Evolutionary conservation across 1,140 invertebrate genomes (phyloP), one percentile per base, ranked within the genome.

Genomic region (Harpegnathos saltator): DNA sequence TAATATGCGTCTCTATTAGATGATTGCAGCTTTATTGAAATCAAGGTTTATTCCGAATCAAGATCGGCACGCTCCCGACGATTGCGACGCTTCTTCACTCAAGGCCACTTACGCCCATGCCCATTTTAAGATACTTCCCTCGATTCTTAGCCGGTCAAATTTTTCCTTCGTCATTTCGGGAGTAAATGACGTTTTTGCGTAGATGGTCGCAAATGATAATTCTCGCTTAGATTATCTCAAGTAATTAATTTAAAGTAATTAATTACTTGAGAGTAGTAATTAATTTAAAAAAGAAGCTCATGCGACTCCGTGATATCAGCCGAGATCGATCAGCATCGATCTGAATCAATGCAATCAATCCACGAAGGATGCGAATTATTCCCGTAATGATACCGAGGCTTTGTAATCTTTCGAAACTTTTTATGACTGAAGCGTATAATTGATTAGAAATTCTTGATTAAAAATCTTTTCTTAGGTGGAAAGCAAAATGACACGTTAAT

Each of bases 11-110:
- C 72, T 85, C 38, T 85, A 85, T 85, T 85, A 58, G 44, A 85
- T 85, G 84, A 85, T 85, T 85, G 59, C 81, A 5, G n/a, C 71
- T 75, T 85, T 62, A 80, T 84, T 78, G 63, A 71, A 84, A 84
- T 84, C 75, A 84, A 84, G 82, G 75, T 80, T 83, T 77, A 81
- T 84, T 69, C 71, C 56, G 38, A 62, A 80, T 80, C 75, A 65
- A 84, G 75, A 71, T 71, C 63, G 69, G 17, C 29, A 22, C n/a
- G n/a, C n/a, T n/a, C 29, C 29, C 65, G 15, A 19, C 15, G 81
- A 63, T 56, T 78, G 62, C 59, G 72, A 61, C 50, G 82, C 80
- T 75, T 22, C 74, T 71, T 84, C n/a, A 15, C 54, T 80, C 82
- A 84, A 84, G 82, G 82, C 29, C 56, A 22, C 38, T 61, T 54